Evolutionary conservation across 2,113 vertebrate species (phyloP).

Genomic region (Sula dactylatra): DNA sequence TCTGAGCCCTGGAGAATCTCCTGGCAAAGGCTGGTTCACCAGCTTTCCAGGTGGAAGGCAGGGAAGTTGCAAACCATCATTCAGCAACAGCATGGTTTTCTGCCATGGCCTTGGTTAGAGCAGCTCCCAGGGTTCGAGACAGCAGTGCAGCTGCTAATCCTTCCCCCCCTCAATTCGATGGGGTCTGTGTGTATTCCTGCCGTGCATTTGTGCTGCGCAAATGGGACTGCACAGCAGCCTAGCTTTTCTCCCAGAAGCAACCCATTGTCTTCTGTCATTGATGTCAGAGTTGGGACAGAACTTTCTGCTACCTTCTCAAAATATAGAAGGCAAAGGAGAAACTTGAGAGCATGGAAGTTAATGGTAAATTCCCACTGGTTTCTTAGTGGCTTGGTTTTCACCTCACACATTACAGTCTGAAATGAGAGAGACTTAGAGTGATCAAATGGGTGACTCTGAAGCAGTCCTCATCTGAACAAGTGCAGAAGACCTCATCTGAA

Average conservation of each 20-base stretch:
- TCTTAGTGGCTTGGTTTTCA: background rate
- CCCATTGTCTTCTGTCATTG: background rate
- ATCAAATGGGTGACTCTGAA: background rate
- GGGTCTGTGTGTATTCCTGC: background rate
- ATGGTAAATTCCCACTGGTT: background rate
- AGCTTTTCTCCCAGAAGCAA: background rate
- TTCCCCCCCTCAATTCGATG: rapidly evolving
- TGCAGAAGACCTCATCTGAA: background rate
- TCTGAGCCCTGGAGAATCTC: background rate
- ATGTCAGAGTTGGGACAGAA: background rate
- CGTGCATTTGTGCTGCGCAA: background rate
- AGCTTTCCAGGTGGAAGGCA: background rate
- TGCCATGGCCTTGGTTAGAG: background rate
- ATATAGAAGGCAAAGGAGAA: background rate
- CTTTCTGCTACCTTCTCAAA: background rate
- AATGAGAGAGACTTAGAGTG: background rate
- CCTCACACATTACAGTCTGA: background rate
- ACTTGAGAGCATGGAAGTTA: background rate
- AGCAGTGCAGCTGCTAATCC: background rate
- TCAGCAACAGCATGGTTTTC: background rate
- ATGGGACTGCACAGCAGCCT: background rate
- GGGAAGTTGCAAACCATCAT: background rate
- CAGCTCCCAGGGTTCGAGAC: background rate
- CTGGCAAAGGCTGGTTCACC: background rate
- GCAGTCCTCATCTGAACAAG: background rate